These are phyloP conservation scores for Ophiothrix spiculata DNA, from an alignment of 35 echinoderm and acorn worm species.

Conservation along the genomic window DNA sequence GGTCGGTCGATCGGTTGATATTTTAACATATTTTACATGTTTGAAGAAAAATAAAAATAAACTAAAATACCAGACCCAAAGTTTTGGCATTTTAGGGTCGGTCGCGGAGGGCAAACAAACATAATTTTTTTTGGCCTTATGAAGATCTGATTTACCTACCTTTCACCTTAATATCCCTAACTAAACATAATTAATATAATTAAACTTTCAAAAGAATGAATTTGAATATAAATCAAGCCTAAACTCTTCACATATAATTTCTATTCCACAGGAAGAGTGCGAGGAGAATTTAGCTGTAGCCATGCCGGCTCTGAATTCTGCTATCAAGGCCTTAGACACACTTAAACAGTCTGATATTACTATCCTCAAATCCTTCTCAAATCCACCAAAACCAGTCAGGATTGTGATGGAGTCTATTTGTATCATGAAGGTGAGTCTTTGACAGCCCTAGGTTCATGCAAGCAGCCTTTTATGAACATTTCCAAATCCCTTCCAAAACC, in stretches of 20 bases:
- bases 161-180: too few species aligned
- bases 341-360: conserved; percentile 91
- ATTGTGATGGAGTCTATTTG: conserved; percentile 97
- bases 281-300: conserved; percentile 88
- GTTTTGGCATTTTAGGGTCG: too few species aligned
- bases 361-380: conserved; percentile 79
- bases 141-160: too few species aligned
- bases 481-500: conserved; percentile 83
- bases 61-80: too few species aligned
- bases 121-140: too few species aligned
- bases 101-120: too few species aligned
- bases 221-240: too few species aligned
- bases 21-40: too few species aligned
- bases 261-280: conserved; percentile 68
- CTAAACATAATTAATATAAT: not conserved
- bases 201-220: too few species aligned
- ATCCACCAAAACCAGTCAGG: conserved; percentile 84
- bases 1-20: too few species aligned
- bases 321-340: conserved; percentile 84
- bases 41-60: too few species aligned
- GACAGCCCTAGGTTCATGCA: conserved; percentile 79
- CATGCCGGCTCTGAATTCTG: conserved; percentile 94
- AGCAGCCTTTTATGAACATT: conserved; percentile 81
- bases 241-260: too few species aligned
- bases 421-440: conserved; percentile 81